A percentile compares a stretch with the other conserved stretches of the same genome.
These are phyloP conservation scores for Poecilia wingei DNA, from an alignment of 2,797 vertebrate species.

Conservation along the genomic window DNA sequence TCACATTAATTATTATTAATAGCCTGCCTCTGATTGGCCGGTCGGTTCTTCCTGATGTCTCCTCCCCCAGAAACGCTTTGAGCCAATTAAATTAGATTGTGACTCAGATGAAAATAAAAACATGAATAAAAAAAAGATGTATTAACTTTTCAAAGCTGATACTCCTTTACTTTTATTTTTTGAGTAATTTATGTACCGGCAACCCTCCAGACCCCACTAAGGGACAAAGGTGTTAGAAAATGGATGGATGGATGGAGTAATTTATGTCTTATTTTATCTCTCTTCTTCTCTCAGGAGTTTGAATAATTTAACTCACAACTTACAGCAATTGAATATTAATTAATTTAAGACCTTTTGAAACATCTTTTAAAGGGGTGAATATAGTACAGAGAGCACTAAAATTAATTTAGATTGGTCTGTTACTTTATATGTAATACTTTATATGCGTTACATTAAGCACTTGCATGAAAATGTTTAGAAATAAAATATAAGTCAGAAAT, in stretches of 20 bases:
- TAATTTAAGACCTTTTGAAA: neutral
- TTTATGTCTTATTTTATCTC: neutral
- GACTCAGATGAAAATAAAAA: neutral
- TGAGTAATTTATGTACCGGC: neutral
- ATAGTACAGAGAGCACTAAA: too few species aligned
- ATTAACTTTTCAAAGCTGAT: neutral
- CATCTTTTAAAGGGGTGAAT: neutral
- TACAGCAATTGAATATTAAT: neutral
- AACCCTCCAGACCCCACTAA: too few species aligned
- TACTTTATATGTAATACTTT: neutral
- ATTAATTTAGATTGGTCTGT: neutral
- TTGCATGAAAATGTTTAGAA: neutral
- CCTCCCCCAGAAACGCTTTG: neutral
- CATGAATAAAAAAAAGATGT: neutral
- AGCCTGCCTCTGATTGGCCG: neutral
- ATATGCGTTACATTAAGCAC: neutral
- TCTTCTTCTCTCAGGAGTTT: neutral
- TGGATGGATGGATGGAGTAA: neutral
- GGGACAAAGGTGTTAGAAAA: too few species aligned
- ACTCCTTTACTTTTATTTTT: neutral
- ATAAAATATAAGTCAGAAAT: constrained; percentile 19
- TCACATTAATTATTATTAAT: neutral
- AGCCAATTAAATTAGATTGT: neutral
- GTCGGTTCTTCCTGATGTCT: neutral
- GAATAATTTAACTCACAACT: neutral